phyloP scores from a whole-genome alignment of 2,888 invertebrate species.

The Tenthredo livida region DNA sequence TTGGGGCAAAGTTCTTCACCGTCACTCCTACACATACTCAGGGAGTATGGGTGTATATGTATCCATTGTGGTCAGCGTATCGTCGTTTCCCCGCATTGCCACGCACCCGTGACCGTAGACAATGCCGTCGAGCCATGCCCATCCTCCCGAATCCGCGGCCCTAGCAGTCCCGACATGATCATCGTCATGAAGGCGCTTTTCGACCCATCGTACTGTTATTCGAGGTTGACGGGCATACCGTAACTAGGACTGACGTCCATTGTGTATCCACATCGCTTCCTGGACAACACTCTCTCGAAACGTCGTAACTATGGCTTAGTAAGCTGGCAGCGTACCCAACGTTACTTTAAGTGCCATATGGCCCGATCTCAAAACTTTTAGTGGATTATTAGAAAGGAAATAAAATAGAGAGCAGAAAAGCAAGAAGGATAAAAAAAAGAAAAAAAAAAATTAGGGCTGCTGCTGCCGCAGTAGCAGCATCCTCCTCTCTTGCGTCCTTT shows the following conservation, averaged over 20 bases:
- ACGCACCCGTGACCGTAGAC: conserved; percentile 55
- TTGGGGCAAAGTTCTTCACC: neutral
- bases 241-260: conserved; percentile 75
- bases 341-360: conserved; percentile 60
- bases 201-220: conserved; percentile 55
- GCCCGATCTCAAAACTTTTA: conserved; percentile 63
- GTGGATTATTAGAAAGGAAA: conserved; percentile 62
- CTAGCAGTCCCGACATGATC: neutral
- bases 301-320: conserved; percentile 20
- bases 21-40: neutral
- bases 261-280: conserved; percentile 67
- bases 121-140: conserved; percentile 51
- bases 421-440: neutral
- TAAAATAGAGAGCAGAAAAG: neutral
- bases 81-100: conserved; percentile 55
- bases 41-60: conserved; percentile 8
- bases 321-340: neutral
- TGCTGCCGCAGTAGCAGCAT: neutral
- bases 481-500: neutral
- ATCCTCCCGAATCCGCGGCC: conserved; percentile 42
- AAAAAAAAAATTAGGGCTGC: neutral
- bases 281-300: conserved; percentile 49
- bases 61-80: conserved; percentile 54
- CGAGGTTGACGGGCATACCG: conserved; percentile 72
- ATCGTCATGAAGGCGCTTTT: conserved; percentile 51